Evolutionary conservation across 2,888 invertebrate species (phyloP).

Genomic region (Timema podura): DNA sequence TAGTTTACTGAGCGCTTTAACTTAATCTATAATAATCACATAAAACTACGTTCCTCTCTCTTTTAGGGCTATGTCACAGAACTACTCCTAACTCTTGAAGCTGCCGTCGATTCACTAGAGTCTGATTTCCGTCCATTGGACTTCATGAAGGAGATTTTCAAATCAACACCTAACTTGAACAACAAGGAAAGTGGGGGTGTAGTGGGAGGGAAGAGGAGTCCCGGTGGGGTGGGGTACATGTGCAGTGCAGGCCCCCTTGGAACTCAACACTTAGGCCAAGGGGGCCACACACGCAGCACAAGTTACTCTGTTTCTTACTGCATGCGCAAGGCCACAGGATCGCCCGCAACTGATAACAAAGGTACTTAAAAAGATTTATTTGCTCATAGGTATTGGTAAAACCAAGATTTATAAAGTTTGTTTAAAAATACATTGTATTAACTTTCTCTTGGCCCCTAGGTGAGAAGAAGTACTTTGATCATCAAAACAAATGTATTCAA

Average conservation of each 20-base stretch:
- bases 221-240: slow-evolving; percentile 40
- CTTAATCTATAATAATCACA: too few species aligned
- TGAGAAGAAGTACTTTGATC: too few species aligned
- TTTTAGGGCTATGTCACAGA: slow-evolving; percentile 92
- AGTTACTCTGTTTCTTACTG: slow-evolving; percentile 90
- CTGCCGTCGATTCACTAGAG: slow-evolving; percentile 90
- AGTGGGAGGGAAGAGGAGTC: slow-evolving; percentile 54
- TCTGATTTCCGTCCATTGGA: slow-evolving; percentile 88
- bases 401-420: too few species aligned
- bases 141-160: slow-evolving; percentile 92
- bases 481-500: too few species aligned
- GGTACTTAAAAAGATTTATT: too few species aligned
- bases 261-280: slow-evolving; percentile 46
- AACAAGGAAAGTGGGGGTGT: slow-evolving; percentile 64
- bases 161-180: slow-evolving; percentile 91
- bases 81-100: slow-evolving; percentile 88
- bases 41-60: slow-evolving; percentile 14
- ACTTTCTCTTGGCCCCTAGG: too few species aligned
- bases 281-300: slow-evolving; percentile 81
- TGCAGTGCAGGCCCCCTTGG: slow-evolving; percentile 37
- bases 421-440: too few species aligned
- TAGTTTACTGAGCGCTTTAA: too few species aligned
- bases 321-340: slow-evolving; percentile 66
- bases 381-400: too few species aligned
- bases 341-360: slow-evolving; percentile 49